Percentiles rank a stretch among this genome's conserved stretches.
Conservation (phyloP, 2,888 invertebrate genomes). For the Eristalis tenax region DNA sequence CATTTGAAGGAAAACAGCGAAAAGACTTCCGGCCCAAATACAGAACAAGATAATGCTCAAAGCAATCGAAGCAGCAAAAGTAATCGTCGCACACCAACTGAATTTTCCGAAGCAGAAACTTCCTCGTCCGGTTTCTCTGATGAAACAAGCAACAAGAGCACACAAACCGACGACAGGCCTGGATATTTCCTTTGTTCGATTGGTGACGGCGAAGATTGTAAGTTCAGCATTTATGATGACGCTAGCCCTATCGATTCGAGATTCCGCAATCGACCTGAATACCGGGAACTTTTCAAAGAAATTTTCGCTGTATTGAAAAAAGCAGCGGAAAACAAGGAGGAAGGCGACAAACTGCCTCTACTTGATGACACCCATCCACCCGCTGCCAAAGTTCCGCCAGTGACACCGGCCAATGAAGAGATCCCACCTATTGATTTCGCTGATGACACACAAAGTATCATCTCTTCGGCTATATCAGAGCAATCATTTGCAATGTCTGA, state of each 20-base stretch:
- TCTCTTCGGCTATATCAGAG: conserved; percentile 89
- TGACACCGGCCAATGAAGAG: conserved; percentile 86
- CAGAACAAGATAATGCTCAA: conserved; percentile 74
- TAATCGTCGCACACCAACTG: conserved; percentile 88
- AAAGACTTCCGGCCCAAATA: conserved; percentile 38
- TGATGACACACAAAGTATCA: conserved; percentile 87
- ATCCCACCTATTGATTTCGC: conserved; percentile 82
- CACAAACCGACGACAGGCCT: conserved; percentile 90
- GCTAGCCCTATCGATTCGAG: conserved; percentile 90
- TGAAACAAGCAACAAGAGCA: conserved; percentile 91
- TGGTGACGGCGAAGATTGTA: conserved; percentile 92
- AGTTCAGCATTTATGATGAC: conserved; percentile 92
- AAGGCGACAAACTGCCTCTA: conserved; percentile 88
- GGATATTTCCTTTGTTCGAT: conserved; percentile 93
- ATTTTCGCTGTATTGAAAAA: conserved; percentile 92
- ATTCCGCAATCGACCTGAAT: conserved; percentile 91
- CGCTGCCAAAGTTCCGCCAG: conserved; percentile 85
- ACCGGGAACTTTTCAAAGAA: conserved; percentile 90
- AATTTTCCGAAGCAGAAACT: conserved; percentile 93
- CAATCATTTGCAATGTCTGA: conserved; percentile 87
- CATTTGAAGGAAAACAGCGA: conserved; percentile 49
- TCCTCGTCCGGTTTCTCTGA: conserved; percentile 92
- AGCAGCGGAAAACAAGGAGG: conserved; percentile 91
- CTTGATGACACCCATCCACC: conserved; percentile 84
- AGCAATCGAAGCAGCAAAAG: conserved; percentile 79